Evolutionary conservation across 2,797 vertebrate species (phyloP).

Genomic region (Cephalopachus bancanus): DNA sequence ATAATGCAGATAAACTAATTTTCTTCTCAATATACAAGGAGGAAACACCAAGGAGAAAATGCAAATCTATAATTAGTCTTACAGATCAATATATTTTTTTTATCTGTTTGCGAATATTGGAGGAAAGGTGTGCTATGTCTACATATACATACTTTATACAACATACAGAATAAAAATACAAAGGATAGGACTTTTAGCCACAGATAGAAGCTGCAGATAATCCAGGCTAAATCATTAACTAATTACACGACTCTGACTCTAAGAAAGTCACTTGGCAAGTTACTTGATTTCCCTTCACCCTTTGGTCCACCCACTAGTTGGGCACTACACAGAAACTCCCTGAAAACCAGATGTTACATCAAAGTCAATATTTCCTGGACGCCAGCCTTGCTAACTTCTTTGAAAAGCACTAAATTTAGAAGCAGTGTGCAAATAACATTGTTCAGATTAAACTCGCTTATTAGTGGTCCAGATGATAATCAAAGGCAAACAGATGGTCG

Average conservation of each 20-base stretch:
- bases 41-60: conserved; percentile 20
- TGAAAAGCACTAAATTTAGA: conserved; percentile 86
- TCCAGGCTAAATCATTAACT: conserved; percentile 58
- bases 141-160: neutral
- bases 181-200: neutral
- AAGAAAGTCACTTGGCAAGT: neutral
- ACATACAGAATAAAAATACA: neutral
- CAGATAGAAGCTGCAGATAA: conserved; percentile 61
- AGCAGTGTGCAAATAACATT: conserved; percentile 81
- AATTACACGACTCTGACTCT: conserved; percentile 58
- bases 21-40: conserved; percentile 55
- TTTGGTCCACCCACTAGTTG: conserved; percentile 59
- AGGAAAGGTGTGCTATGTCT: neutral
- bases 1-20: conserved; percentile 17
- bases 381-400: conserved; percentile 81
- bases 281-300: conserved; percentile 69
- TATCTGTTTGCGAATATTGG: neutral
- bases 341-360: conserved; percentile 84
- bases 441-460: conserved; percentile 82
- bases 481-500: conserved; percentile 83
- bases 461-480: conserved; percentile 85
- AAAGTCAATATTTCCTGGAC: conserved; percentile 84
- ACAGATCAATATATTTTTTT: neutral
- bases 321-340: conserved; percentile 74
- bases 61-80: conserved; percentile 16